Evolutionary conservation across 2,888 invertebrate genomes (phyloP), one percentile per base, ranked within the genome.

Genomic region (Perithous albicinctus): DNA sequence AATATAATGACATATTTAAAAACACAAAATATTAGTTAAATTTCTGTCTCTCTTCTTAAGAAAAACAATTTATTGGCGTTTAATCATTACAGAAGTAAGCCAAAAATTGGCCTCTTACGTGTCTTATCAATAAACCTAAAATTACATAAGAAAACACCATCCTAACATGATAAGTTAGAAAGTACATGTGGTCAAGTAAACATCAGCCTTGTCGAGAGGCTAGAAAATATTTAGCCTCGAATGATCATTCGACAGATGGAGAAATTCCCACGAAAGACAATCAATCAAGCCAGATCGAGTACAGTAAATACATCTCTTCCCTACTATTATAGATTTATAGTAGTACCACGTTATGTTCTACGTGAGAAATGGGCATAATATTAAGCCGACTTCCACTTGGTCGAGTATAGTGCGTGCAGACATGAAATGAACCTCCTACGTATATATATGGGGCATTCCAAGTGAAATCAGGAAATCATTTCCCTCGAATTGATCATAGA

Each of bases 201-300:
- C n/a, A n/a, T n/a, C 18, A 12, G 12, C 8, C 12, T 6, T 20
- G 7, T 18, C 23, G 10, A 18, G 20, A 26, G 18, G 51, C 26
- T 63, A 81, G 78, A 66, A n/a, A n/a, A n/a, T n/a, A n/a, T n/a
- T n/a, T n/a, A 48, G 70, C 46, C 35, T 32, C 23, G 35, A 23
- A 59, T 48, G 46, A 76, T 76, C 66, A 35, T 48, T 4, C 41
- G 20, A 23, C 82, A 82, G 82, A 66, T 78, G 82, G 66, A 6
- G 18, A 72, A 38, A 4, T 78, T 82, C 82, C 48, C 82, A 82
- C 32, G 61, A 35, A 59, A 29, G 64, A 75, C 72, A 61, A 78
- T 82, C 75, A 76, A 75, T 78, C 82, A 66, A 20, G 48, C 32
- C 29, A 35, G 66, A 70, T 41, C 75, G 61, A 51, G 20, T 43